Base-by-base conservation (phyloP, 2,113 vertebrate species). In the Otus sunia region DNA sequence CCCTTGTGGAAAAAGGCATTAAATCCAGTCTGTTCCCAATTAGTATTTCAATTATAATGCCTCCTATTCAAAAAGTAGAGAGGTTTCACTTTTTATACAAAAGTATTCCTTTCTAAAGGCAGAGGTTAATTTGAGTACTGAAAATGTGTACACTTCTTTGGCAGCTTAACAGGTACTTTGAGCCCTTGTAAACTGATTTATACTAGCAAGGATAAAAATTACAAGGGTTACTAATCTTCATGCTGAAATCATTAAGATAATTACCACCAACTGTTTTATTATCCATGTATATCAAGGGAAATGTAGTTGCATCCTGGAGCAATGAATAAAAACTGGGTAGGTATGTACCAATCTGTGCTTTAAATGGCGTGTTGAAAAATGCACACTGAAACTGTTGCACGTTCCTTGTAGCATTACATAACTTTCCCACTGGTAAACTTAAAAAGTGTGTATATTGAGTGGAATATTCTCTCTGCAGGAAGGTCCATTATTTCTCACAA, bases 191-290 rank as follows among this genome's bases (percentile, higher is more conserved):
- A 95, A 94, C 86, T 92, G 74, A 88, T 97, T 96, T 94, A 89
- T 92, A 95, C 80, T 76, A 96, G 43, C 43, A 94, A 93, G 94
- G 63, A 91, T 93, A 94, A 95, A 95, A 90, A 96, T 95, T 95
- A 94, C 83, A 93, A 74, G 87, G 82, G 76, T 90, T 95, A 91
- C 88, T 96, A 94, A 97, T 96, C 91, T 95, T 92, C 91, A 25
- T 62, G 58, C 77, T 92, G 85, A 85, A 94, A 91, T 96, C 85
- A 88, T 94, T 96, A 94, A 91, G 96, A 88, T 93, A 94, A 95
- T 95, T 96, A 83, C 81, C 92, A 84, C 87, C 72, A 94, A 94
- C 88, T 95, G 94, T 96, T 95, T 95, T 95, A 76, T 94, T 95
- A 94, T 62, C 73, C 58, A 76, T 50, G 66, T 90, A 82, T 85